Evolutionary conservation across 2,888 invertebrate genomes (phyloP), one percentile per base, ranked within the genome.

Genomic region (Eristalis tenax): DNA sequence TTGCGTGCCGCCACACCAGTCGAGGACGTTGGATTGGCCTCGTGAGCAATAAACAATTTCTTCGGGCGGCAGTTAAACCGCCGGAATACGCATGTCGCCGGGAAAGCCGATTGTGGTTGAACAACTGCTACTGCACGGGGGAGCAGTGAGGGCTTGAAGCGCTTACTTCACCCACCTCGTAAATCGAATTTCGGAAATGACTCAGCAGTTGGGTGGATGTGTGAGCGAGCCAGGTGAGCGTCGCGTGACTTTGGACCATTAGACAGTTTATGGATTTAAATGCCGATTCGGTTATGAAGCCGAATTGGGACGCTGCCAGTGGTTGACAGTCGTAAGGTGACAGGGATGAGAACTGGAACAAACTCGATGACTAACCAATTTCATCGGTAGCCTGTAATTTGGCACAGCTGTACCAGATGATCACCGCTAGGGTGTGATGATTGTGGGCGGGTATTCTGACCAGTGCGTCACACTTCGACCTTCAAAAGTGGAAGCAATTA

Each of bases 1-100:
- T 35, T 15, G 77, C 64, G 64, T 80, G 83, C 56, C 43, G 66
- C 50, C 18, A n/a, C 18, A 50, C 35, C 71, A 76, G 57, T 18
- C 65, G 65, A 65, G 59, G 57, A n/a, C 35, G 23, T 74, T 66
- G 28, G 50, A 80, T 70, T 84, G 63, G 22, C n/a, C 38, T 66
- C 43, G 35, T 57, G 57, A 57, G 59, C n/a, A 26, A 57, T 71
- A 22, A 57, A 26, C 61, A 61, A 57, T 28, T 40, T 23, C 26
- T 15, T 15, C 18, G 11, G 23, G 71, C 40, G 23, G 63, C 28
- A 28, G 15, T 28, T 28, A n/a, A n/a, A n/a, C 15, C 26, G 22
- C 11, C 40, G 22, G 32, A 43, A 43, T 43, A 76, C 66, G 76
- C 76, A 68, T 76, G 76, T 11, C 76, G 50, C 18, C 18, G 18